These are phyloP conservation scores for Crematogaster levior DNA, from an alignment of 2,888 invertebrate genomes.

Conservation along the genomic window DNA sequence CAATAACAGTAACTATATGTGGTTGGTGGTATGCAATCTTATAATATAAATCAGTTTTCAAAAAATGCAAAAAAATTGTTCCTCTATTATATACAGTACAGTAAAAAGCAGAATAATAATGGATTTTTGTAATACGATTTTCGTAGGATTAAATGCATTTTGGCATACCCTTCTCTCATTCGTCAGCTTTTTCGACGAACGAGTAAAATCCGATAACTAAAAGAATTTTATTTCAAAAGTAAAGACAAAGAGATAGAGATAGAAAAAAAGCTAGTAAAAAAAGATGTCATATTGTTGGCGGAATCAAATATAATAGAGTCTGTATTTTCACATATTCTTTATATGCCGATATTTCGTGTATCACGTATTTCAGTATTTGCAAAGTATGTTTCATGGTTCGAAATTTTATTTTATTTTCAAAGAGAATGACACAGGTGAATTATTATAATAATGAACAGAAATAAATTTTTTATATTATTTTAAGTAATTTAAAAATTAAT, in stretches of 20 bases:
- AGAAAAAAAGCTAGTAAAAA: background rate
- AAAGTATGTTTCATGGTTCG: background rate
- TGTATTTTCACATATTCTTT: background rate
- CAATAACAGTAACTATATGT: background rate
- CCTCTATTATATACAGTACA: background rate
- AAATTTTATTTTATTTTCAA: background rate
- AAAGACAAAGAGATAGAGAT: background rate
- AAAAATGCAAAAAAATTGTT: background rate
- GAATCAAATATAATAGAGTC: background rate
- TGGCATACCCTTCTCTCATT: background rate
- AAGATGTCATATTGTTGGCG: background rate
- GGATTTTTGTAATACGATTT: constrained; percentile 8
- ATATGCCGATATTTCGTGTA: background rate
- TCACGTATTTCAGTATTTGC: background rate
- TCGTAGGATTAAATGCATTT: background rate
- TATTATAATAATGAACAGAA: background rate
- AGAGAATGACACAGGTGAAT: background rate
- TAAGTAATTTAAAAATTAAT: background rate
- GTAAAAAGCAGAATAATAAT: background rate
- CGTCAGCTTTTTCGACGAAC: background rate
- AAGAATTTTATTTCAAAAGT: constrained; percentile 26
- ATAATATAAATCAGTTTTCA: background rate
- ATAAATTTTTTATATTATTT: background rate
- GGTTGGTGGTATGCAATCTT: too few species aligned
- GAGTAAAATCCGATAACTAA: background rate